phyloP scores from a whole-genome alignment of 2,888 invertebrate genomes.

The Polia nebulosa region DNA sequence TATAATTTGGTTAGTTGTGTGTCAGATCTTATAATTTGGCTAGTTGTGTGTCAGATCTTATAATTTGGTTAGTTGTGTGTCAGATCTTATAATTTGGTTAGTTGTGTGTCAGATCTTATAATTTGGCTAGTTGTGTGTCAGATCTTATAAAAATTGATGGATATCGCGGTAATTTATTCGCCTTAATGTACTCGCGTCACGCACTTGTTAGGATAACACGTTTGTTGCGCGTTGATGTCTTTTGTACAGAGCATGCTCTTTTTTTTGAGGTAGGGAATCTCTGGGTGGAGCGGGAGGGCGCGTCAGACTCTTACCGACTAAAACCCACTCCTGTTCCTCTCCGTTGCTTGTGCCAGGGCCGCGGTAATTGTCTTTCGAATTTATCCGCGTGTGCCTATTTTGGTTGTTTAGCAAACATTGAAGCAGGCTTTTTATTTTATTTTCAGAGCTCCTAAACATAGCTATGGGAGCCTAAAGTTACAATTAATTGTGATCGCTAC shows the following conservation, averaged over 20 bases:
- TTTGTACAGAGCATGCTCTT: constrained; percentile 38
- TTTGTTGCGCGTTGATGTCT: constrained; percentile 55
- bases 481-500: neutral
- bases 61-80: constrained; percentile 20
- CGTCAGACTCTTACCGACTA: no score
- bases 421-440: neutral
- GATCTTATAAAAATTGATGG: constrained; percentile 7
- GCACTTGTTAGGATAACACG: neutral
- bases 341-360: no score
- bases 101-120: constrained; percentile 21
- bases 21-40: constrained; percentile 20
- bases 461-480: neutral
- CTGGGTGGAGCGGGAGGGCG: no score
- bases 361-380: no score
- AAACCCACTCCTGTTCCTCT: no score
- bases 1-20: constrained; percentile 8
- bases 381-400: no score
- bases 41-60: constrained; percentile 21
- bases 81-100: constrained; percentile 9
- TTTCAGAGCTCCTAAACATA: no score
- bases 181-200: constrained; percentile 17
- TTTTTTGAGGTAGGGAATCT: no score
- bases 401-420: neutral
- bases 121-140: constrained; percentile 21
- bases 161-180: constrained; percentile 14